Base-by-base conservation (phyloP, 2,113 vertebrate species). In the Halcyon malimbica region DNA sequence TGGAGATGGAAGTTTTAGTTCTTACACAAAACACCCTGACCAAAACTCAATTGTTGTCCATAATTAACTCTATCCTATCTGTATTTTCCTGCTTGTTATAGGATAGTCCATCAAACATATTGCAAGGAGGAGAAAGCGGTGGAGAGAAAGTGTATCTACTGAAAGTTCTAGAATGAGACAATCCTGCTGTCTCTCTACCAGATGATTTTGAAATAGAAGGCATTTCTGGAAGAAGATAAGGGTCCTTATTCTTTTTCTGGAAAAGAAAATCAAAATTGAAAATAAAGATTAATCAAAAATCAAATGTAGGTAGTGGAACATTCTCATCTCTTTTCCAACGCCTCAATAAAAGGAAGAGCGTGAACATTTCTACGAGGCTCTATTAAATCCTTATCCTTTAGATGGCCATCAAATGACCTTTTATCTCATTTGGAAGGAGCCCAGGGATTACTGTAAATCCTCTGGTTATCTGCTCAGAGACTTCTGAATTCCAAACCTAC, bases 401-500 rank as follows among this genome's bases (percentile, higher is more conserved):
- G 95, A 60, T 81, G 69, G 41, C 68, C 53, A 84, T 87, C 73
- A 84, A 65, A 44, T 3, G 29, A 73, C 87, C 73, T 94, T 94
- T 85, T 69, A 79, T 83, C 73, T 67, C 64, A 63, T 53, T 70
- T 93, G 84, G 83, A 92, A 68, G 76, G 57, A 89, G 83, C 28
- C 56, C 73, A 88, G 76, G 54, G 69, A 75, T 93, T 74, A 86
- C 73, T 83, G 60, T 56, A 87, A 96, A 48, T 83, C 76, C 48
- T 77, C 82, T 78, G 56, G 25, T 87, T 92, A 71, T 83, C 89
- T 81, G 60, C 88, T 93, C 42, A 48, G 44, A 42, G 59, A n/a
- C 75, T 85, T 39, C 88, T 74, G 64, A 92, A 67, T 90, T 81
- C 93, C 85, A 93, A 26, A 53, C 44, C 67, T 94, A 71, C 51